Base-by-base conservation (phyloP, 1,140 invertebrate genomes). In the Agraylea sexmaculata region DNA sequence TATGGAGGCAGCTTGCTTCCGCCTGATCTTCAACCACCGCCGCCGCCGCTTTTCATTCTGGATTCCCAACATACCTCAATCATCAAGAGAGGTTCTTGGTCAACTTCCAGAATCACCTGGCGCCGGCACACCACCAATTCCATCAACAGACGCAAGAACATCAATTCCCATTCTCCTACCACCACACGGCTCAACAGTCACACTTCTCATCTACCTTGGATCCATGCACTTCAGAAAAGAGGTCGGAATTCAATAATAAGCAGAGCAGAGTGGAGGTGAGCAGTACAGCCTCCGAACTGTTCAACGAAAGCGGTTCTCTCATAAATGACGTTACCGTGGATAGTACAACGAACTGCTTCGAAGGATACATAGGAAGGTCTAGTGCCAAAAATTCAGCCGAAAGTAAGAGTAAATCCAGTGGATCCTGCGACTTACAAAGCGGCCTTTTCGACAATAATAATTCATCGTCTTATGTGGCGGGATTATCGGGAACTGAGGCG, bases 1-100 rank as follows among this genome's bases (percentile, higher is more conserved):
- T 74, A 66, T 74, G 71, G 71, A 64, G 71, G 54, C 70, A 73
- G 64, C 62, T 74, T 58, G 70, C 71, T 58, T 70, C 71, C 57
- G 62, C 65, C 53, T 68, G 65, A 68, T 68, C 65, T 52, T 59
- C 65, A 58, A 60, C 49, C 30, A 22, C 42, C 37, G 45, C 45
- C 42, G 21, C 42, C 37, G 45, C 45, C 42, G 45, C 63, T 27
- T 68, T 66, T 36, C 47, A 51, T 36, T 41, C 43, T 58, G 61
- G 62, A 58, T 61, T 65, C 52, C 56, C 64, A 53, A 59, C 64
- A 51, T 68, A 68, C 47, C 54, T 65, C 53, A 49, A 49, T 19
- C 47, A 43, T 36, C 58, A 63, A 30, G 57, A 58, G 49, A 58
- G 62, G 55, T 56, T 59, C 32, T 56, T 66, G 53, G 58, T 64